These are phyloP conservation scores for Sinosuthora webbiana DNA, from an alignment of 2,113 vertebrate genomes.

Conservation along the genomic window DNA sequence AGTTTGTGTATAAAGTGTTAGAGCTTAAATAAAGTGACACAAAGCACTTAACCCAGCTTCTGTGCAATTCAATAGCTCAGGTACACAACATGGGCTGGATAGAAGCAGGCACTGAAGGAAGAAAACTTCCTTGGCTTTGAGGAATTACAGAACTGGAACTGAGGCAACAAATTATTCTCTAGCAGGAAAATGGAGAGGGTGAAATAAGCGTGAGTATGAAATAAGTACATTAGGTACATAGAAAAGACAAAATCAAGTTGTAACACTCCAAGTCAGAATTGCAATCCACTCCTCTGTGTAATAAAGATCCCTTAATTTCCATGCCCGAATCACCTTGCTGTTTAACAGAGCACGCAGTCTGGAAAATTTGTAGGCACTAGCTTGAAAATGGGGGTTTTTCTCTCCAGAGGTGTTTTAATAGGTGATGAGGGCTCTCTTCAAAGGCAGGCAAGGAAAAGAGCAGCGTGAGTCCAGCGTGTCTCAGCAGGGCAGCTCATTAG, in stretches of 20 bases:
- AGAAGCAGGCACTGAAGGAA: neutral
- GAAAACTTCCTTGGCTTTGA: neutral
- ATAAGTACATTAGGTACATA: neutral
- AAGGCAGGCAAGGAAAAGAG: neutral
- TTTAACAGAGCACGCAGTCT: neutral
- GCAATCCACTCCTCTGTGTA: fast-evolving
- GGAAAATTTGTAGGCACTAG: neutral
- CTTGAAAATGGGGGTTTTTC: neutral
- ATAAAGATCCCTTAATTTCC: neutral
- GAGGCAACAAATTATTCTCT: neutral
- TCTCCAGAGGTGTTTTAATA: neutral
- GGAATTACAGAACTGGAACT: neutral
- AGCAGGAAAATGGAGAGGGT: neutral
- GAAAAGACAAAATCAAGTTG: neutral
- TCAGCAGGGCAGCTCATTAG: neutral
- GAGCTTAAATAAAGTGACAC: neutral
- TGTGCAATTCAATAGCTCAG: neutral
- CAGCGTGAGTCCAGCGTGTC: fast-evolving
- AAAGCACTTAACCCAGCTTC: neutral
- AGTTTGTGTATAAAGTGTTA: neutral
- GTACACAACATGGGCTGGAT: neutral
- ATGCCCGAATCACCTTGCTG: neutral
- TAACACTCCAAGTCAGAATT: neutral
- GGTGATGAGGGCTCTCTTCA: neutral
- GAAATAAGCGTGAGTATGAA: neutral